Conservation (phyloP, 2,888 invertebrate genomes). For the Stenchaetothrips biformis region DNA sequence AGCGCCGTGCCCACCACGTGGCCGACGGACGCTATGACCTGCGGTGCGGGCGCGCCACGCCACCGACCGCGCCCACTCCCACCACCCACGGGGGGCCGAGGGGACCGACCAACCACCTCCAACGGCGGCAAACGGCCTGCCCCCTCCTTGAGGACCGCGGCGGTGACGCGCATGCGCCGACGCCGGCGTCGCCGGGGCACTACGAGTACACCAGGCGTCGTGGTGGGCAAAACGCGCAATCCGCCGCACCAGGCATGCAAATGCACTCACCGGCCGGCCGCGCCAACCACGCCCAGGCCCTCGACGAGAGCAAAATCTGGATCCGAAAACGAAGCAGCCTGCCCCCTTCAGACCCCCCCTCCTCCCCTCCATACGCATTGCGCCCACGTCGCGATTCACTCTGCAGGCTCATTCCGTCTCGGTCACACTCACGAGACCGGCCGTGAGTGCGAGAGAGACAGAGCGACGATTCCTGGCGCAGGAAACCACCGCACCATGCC, state of each 20-base stretch:
- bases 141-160: background rate
- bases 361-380: too few relatives aligned
- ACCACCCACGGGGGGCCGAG: background rate
- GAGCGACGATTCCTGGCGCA: too few relatives aligned
- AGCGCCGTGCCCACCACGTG: background rate
- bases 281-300: background rate
- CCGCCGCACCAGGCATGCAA: background rate
- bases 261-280: background rate
- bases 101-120: background rate
- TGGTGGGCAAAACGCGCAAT: background rate
- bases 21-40: background rate
- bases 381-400: too few relatives aligned
- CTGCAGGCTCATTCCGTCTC: too few relatives aligned
- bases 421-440: too few relatives aligned
- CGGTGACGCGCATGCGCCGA: background rate
- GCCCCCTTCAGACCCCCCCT: too few relatives aligned
- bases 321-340: too few relatives aligned
- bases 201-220: too few relatives aligned
- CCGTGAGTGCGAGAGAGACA: too few relatives aligned
- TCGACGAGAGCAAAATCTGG: too few relatives aligned
- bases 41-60: background rate
- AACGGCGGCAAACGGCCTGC: background rate
- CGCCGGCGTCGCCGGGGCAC: background rate
- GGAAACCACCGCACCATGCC: too few relatives aligned
- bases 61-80: background rate